Evolutionary conservation across 1,140 invertebrate species (phyloP).

Genomic region (Archegozetes longisetosus): DNA sequence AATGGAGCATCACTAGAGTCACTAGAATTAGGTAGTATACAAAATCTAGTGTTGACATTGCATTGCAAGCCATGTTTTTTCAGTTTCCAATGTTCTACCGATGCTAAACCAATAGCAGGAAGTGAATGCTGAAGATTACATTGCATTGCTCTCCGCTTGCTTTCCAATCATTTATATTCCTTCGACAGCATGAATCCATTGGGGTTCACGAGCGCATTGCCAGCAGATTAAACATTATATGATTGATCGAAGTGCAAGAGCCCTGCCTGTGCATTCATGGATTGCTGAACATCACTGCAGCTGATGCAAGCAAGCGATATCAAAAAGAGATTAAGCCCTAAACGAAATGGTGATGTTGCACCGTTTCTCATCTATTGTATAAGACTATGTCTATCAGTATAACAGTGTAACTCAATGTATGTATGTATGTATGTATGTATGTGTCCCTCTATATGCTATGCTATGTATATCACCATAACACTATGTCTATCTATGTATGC

Average conservation of each 20-base stretch:
- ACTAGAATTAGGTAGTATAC: not conserved
- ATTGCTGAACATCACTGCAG: not conserved
- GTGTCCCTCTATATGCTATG: no score
- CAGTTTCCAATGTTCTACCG: not conserved
- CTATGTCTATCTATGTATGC: no score
- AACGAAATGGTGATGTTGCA: not conserved
- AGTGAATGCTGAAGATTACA: not conserved
- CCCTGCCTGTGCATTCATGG: conserved; percentile 1
- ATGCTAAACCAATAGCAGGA: not conserved
- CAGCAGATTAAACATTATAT: not conserved
- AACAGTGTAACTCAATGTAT: no score
- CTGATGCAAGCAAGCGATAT: not conserved
- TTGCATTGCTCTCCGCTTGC: not conserved
- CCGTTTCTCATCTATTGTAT: no score
- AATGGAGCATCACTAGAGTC: not conserved
- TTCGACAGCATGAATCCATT: not conserved
- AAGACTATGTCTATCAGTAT: no score
- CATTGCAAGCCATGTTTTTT: not conserved
- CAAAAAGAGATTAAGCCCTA: conserved; percentile 2
- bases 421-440: no score
- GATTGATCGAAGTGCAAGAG: not conserved
- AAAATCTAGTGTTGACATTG: not conserved
- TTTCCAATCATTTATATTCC: not conserved
- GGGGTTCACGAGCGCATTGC: not conserved
- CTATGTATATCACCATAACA: no score